These are phyloP conservation scores for Temnothorax unifasciatus DNA, from an alignment of 2,888 invertebrate species.

Conservation along the genomic window DNA sequence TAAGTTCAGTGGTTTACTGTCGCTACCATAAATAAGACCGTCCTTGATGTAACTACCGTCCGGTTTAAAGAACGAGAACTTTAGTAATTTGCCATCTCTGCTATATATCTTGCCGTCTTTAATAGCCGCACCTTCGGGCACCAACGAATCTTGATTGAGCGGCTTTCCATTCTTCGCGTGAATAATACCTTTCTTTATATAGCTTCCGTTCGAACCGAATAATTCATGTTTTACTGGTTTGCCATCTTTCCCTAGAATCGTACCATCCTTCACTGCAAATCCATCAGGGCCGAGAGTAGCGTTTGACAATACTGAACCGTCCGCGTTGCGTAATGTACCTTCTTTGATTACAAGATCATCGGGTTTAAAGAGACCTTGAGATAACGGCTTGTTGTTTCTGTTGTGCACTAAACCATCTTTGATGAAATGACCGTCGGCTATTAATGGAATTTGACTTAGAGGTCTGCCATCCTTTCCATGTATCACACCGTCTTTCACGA, in stretches of 20 bases:
- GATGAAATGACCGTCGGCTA: slow-evolving; percentile 80
- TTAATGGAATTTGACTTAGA: slow-evolving; percentile 82
- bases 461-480: slow-evolving; percentile 80
- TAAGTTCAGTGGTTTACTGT: slow-evolving; percentile 80
- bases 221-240: slow-evolving; percentile 82
- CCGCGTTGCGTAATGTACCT: slow-evolving; percentile 78
- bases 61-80: slow-evolving; percentile 81
- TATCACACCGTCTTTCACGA: slow-evolving; percentile 82
- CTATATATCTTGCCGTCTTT: slow-evolving; percentile 81
- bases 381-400: slow-evolving; percentile 76
- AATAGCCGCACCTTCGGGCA: slow-evolving; percentile 82
- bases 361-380: slow-evolving; percentile 82
- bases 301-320: slow-evolving; percentile 76
- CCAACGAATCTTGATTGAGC: slow-evolving; percentile 82
- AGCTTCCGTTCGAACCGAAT: slow-evolving; percentile 81
- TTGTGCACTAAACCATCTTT: slow-evolving; percentile 81
- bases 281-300: slow-evolving; percentile 81
- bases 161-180: slow-evolving; percentile 81
- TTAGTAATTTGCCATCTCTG: slow-evolving; percentile 82
- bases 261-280: slow-evolving; percentile 80
- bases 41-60: slow-evolving; percentile 84
- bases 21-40: slow-evolving; percentile 81
- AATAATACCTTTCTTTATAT: slow-evolving; percentile 80
- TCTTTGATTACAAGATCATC: slow-evolving; percentile 80
- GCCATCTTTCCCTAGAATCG: slow-evolving; percentile 80